Evolutionary conservation across 2,888 invertebrate genomes (phyloP).

Genomic region (Zaprionus bogoriensis): DNA sequence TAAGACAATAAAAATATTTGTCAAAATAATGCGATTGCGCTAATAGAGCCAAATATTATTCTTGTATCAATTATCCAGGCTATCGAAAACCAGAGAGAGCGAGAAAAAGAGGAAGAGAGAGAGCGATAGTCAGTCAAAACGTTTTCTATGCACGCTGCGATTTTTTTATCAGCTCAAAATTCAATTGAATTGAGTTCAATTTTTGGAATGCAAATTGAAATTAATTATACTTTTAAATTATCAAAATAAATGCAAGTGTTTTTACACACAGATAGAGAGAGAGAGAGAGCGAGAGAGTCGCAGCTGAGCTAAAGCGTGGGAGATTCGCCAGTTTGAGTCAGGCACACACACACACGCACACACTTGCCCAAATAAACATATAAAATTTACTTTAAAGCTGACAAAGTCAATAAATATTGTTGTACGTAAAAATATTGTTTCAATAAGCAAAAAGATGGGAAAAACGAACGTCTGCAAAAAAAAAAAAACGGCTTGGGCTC

Average conservation of each 20-base stretch:
- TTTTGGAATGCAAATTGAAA: slow-evolving; percentile 45
- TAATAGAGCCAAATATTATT: slow-evolving; percentile 78
- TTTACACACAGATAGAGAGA: slow-evolving; percentile 22
- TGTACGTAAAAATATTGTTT: slow-evolving; percentile 81
- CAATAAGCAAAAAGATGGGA: slow-evolving; percentile 68
- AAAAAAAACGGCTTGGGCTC: slow-evolving; percentile 31
- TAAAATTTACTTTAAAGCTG: slow-evolving; percentile 82
- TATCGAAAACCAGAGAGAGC: slow-evolving; percentile 34
- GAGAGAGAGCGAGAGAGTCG: slow-evolving; percentile 2
- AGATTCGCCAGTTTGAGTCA: slow-evolving; percentile 15
- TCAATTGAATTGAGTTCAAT: too few relatives aligned
- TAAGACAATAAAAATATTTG: slow-evolving; percentile 81
- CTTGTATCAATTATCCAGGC: slow-evolving; percentile 72
- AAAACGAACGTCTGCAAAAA: slow-evolving; percentile 47
- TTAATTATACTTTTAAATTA: slow-evolving; percentile 68
- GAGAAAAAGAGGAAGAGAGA: background rate
- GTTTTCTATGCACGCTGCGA: slow-evolving; percentile 3
- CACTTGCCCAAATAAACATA: slow-evolving; percentile 70
- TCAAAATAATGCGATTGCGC: slow-evolving; percentile 81
- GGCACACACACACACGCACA: slow-evolving; percentile 25
- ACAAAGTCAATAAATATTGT: slow-evolving; percentile 82
- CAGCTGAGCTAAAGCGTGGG: background rate
- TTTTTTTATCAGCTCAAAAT: slow-evolving; percentile 22
- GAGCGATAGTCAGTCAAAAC: slow-evolving; percentile 3
- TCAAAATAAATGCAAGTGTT: slow-evolving; percentile 47